phyloP scores from a whole-genome alignment of 2,888 invertebrate species.

The Teinopalpus imperialis region DNA sequence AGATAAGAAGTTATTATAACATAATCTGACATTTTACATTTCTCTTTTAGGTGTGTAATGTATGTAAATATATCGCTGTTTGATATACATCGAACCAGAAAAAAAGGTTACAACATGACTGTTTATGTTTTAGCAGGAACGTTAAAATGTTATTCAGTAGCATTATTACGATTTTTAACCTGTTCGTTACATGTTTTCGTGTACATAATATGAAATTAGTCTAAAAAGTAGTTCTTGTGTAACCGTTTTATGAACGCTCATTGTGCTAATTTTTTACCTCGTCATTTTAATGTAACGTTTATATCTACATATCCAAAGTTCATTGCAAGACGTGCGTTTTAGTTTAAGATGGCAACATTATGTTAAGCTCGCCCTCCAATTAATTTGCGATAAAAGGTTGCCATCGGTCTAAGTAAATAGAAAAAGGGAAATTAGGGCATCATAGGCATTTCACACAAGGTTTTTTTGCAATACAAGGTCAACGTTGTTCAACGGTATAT shows the following conservation, averaged over 20 bases:
- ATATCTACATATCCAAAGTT: too few relatives aligned
- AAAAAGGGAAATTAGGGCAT: too few relatives aligned
- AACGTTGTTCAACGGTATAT: too few relatives aligned
- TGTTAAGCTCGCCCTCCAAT: too few relatives aligned
- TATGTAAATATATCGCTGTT: slow-evolving; percentile 14
- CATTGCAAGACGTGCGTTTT: too few relatives aligned
- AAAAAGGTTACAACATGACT: slow-evolving; percentile 3
- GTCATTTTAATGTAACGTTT: background rate
- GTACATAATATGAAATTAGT: slow-evolving; percentile 18
- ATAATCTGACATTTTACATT: background rate
- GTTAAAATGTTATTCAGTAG: slow-evolving; percentile 2
- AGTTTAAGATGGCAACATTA: too few relatives aligned
- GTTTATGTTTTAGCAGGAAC: background rate
- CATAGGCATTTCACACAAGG: too few relatives aligned
- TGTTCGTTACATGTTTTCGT: slow-evolving; percentile 18
- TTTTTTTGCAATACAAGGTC: too few relatives aligned
- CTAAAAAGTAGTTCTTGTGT: slow-evolving; percentile 15
- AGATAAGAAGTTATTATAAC: slow-evolving; percentile 11
- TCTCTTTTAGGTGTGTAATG: background rate
- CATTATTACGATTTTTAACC: slow-evolving; percentile 6
- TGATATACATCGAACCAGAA: background rate
- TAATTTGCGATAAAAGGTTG: too few relatives aligned
- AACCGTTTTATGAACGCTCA: slow-evolving; percentile 3
- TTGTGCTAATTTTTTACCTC: slow-evolving; percentile 9
- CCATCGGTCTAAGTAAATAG: too few relatives aligned